These are phyloP conservation scores for Cheirogaleus medius DNA, from an alignment of 2,113 vertebrate species.

Conservation along the genomic window DNA sequence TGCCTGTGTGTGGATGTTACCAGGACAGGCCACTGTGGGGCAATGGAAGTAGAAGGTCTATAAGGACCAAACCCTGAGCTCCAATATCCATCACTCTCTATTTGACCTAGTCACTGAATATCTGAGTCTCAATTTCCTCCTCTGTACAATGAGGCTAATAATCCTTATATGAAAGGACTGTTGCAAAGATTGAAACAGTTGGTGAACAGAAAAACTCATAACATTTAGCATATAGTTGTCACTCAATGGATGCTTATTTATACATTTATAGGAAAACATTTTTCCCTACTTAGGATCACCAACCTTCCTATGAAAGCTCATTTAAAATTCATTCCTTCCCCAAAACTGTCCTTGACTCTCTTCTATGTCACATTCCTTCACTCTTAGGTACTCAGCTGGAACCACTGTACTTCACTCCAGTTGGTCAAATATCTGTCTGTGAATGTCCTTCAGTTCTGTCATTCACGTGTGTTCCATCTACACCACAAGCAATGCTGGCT, in stretches of 20 bases:
- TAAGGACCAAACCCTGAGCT: not conserved
- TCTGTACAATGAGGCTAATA: slow-evolving; percentile 2
- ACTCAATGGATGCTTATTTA: not conserved
- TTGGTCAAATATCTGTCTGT: not conserved
- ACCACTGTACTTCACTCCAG: not conserved
- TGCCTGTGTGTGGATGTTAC: not conserved
- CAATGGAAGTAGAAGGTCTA: not conserved
- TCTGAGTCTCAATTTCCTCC: not conserved
- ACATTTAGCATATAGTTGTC: not conserved
- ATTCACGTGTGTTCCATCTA: not conserved
- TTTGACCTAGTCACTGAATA: not conserved
- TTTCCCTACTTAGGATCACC: not conserved
- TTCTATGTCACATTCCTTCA: not conserved
- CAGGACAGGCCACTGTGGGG: not conserved
- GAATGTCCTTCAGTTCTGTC: not conserved
- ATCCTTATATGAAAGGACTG: not conserved
- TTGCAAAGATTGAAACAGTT: not conserved
- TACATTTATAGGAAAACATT: not conserved
- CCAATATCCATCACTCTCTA: not conserved
- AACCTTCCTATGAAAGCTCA: not conserved
- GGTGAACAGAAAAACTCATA: not conserved
- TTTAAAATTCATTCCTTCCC: not conserved
- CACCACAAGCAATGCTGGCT: not conserved
- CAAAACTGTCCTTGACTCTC: not conserved
- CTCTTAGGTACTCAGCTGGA: not conserved